Evolutionary conservation across 2,888 invertebrate genomes (phyloP).

Genomic region (Drosophila koepferae): DNA sequence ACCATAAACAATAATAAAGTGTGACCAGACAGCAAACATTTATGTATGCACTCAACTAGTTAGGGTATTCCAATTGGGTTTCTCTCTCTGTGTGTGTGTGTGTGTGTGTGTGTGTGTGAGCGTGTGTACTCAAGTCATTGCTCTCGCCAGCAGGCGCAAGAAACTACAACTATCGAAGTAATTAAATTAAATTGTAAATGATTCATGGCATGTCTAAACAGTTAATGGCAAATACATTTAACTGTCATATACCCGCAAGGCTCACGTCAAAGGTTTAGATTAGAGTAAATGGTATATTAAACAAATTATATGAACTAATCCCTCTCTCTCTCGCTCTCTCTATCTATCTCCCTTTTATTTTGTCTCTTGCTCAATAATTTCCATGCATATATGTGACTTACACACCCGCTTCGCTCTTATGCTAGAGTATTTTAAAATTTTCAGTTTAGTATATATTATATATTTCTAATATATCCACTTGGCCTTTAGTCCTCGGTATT

Average conservation of each 20-base stretch:
- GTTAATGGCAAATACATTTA: background rate
- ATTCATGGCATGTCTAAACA: background rate
- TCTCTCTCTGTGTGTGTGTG: background rate
- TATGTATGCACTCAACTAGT: background rate
- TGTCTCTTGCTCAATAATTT: no score
- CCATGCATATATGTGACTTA: background rate
- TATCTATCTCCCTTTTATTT: no score
- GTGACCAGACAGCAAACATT: constrained; percentile 14
- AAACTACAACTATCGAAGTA: background rate
- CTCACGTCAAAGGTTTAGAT: accelerated
- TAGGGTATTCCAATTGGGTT: constrained; percentile 19
- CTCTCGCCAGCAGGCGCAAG: background rate
- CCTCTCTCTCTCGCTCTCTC: no score
- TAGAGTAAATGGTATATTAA: background rate
- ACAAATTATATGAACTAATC: no score
- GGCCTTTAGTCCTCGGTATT: background rate
- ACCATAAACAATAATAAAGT: constrained; percentile 39
- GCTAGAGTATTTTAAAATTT: background rate
- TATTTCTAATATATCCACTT: background rate
- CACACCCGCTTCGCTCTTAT: background rate
- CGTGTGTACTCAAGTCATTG: constrained; percentile 28
- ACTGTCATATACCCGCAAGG: background rate
- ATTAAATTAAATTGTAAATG: background rate
- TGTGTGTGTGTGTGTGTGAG: background rate
- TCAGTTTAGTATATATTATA: background rate